phyloP scores from a whole-genome alignment of 1,140 invertebrate species.

The roundworm (Caenorhabditis elegans) region DNA sequence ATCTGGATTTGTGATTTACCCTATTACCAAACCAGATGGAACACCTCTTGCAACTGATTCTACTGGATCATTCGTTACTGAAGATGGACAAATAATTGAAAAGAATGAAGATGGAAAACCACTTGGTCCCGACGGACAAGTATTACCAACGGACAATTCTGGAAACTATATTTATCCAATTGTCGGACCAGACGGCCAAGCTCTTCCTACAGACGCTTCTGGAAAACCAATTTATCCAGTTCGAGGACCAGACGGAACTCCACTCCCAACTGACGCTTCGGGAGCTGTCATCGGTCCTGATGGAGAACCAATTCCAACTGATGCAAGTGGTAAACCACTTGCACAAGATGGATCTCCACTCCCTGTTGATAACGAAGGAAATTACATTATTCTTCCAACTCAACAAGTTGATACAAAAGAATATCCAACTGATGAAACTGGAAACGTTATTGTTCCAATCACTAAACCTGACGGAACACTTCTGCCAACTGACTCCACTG shows the following conservation, averaged over 20 bases:
- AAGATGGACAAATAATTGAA: constrained; percentile 47
- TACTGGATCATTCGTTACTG: background rate
- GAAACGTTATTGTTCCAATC: constrained; percentile 21
- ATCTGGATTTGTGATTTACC: constrained; percentile 29
- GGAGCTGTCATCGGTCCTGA: constrained; percentile 28
- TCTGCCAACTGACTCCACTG: constrained; percentile 35
- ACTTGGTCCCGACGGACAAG: background rate
- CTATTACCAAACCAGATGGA: constrained; percentile 18
- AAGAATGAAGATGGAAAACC: constrained; percentile 49
- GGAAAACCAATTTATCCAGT: constrained; percentile 38
- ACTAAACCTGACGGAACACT: constrained; percentile 28
- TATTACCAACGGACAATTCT: constrained; percentile 28
- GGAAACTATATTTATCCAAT: constrained; percentile 25
- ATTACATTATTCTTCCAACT: background rate
- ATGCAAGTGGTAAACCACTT: constrained; percentile 33
- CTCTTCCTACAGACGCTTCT: constrained; percentile 42
- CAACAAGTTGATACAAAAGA: too few species aligned
- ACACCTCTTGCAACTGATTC: constrained; percentile 22
- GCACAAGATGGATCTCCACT: constrained; percentile 37
- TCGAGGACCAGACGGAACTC: constrained; percentile 35
- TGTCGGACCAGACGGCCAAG: constrained; percentile 33
- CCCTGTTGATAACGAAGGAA: constrained; percentile 41
- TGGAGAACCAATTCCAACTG: constrained; percentile 31
- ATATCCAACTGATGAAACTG: constrained; percentile 27
- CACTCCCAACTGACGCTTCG: constrained; percentile 26